These are phyloP conservation scores for Andrena dorsata DNA, from an alignment of 2,888 invertebrate species.

Conservation along the genomic window DNA sequence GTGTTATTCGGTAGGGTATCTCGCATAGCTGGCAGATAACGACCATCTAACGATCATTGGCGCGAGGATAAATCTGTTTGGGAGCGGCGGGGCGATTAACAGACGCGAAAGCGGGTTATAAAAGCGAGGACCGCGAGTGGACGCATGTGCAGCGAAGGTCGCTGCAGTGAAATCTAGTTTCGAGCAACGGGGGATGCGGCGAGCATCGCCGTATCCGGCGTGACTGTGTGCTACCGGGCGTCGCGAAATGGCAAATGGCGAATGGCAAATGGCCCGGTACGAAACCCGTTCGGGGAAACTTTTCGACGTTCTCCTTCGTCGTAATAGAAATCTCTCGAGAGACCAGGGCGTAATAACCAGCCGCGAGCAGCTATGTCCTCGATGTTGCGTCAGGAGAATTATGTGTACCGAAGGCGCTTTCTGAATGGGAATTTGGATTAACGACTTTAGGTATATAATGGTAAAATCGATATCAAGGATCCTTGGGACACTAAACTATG, in stretches of 20 bases:
- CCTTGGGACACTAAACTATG: background rate
- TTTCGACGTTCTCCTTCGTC: conserved; percentile 13
- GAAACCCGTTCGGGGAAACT: conserved; percentile 16
- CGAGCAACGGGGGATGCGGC: background rate
- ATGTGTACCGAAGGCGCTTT: conserved; percentile 2
- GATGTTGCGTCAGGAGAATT: background rate
- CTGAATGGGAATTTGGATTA: background rate
- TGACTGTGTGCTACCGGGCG: background rate
- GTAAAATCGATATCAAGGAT: background rate
- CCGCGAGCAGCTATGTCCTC: background rate
- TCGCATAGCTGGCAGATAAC: background rate
- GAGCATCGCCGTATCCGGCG: conserved; percentile 9
- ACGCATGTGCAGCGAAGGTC: conserved; percentile 31
- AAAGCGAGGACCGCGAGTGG: conserved; percentile 8
- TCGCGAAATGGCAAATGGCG: conserved; percentile 24
- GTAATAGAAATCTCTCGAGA: conserved; percentile 2
- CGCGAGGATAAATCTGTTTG: conserved; percentile 1
- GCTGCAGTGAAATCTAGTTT: conserved; percentile 23
- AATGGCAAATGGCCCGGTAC: conserved; percentile 34
- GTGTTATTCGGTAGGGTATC: background rate
- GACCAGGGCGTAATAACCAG: background rate
- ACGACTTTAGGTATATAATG: background rate
- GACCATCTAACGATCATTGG: background rate
- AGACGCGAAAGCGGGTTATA: conserved; percentile 12
- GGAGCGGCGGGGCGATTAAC: conserved; percentile 4